Evolutionary conservation across 2,797 vertebrate genomes (phyloP), one percentile per base, ranked within the genome.

Genomic region (Ceryle rudis): DNA sequence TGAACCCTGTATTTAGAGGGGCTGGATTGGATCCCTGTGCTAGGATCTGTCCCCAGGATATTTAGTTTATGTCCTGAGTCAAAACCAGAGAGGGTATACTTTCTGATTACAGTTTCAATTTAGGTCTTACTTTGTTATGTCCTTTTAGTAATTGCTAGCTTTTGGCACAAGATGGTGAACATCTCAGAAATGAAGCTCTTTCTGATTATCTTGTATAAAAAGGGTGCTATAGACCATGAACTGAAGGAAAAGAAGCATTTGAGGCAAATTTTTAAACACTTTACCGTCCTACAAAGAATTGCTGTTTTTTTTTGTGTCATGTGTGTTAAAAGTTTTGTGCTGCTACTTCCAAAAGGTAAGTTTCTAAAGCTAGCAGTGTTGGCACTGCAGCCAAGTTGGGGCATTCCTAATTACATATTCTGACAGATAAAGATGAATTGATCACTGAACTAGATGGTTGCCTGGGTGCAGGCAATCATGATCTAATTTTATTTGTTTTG

Each of bases 401-500:
- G 73, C 44, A 64, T 51, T 89, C 35, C 54, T 94, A 70, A 82
- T 85, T 87, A 22, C 16, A 13, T 54, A 54, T 81, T 71, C 83
- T 86, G 93, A 73, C 47, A 87, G 89, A 91, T 77, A 87, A 93
- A 91, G 71, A 77, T 60, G 42, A 86, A 81, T 80, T 86, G 84
- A 86, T 91, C 72, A 33, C 51, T 80, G 73, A 85, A 81, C 28
- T 84, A 72, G 51, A 84, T 86, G 64, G 66, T 66, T 90, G 80
- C 51, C 70, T 84, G 90, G 77, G 70, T 95, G 44, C 70, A 94
- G 84, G 74, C 35, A 89, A 70, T 93, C 86, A 67, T 60, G 77
- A 86, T 84, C 66, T 90, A 35, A 89, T 90, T 90, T 89, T 89
- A 87, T 83, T 92, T 96, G 85, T 94, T 97, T 95, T 93, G 80